Evolutionary conservation across 1,140 invertebrate species (phyloP).

Genomic region (Cydia strobilella): DNA sequence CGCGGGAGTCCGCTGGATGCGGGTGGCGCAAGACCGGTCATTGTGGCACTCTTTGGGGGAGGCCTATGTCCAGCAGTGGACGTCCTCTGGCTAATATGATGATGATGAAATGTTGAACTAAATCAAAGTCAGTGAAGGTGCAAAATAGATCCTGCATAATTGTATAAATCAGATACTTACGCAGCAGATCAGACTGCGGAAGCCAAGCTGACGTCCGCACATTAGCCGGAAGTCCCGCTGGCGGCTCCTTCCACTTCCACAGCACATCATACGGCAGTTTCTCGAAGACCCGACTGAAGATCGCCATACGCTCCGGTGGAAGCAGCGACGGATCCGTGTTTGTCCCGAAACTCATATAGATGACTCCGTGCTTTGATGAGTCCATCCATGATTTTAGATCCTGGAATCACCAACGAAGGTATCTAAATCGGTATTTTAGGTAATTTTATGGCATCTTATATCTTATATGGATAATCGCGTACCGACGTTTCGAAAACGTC

Average conservation of each 20-base stretch:
- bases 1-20: too few relatives aligned
- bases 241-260: background rate
- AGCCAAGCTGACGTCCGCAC: background rate
- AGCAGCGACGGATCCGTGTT: background rate
- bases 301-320: background rate
- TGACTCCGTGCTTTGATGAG: background rate
- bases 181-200: background rate
- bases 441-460: too few relatives aligned
- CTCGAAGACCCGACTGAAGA: background rate
- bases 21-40: too few relatives aligned
- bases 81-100: too few relatives aligned
- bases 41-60: too few relatives aligned
- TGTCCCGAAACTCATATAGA: background rate
- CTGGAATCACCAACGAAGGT: background rate
- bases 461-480: too few relatives aligned
- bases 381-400: background rate
- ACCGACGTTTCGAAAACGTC: too few relatives aligned
- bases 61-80: too few relatives aligned
- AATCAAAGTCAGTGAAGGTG: background rate
- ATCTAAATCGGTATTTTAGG: too few relatives aligned
- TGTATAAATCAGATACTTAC: background rate
- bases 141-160: background rate
- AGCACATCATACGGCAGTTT: background rate
- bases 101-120: too few relatives aligned
- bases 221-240: background rate